These are phyloP conservation scores for Hydrolagus colliei DNA, from an alignment of 2,797 vertebrate species.

Conservation along the genomic window DNA sequence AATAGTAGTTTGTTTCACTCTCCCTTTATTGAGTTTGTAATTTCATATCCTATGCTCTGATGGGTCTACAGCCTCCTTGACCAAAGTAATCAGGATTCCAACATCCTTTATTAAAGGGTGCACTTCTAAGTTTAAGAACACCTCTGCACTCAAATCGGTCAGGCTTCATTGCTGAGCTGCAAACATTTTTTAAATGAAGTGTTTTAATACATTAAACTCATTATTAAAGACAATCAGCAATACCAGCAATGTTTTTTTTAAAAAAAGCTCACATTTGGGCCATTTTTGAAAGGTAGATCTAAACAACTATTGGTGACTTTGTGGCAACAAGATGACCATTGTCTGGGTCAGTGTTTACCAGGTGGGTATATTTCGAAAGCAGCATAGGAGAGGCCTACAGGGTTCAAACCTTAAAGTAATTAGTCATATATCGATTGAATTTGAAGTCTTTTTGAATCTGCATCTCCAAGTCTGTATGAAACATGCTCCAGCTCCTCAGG, in stretches of 20 bases:
- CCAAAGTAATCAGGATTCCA: constrained; percentile 1
- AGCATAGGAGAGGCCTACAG: constrained; percentile 20
- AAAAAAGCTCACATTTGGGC: constrained; percentile 12
- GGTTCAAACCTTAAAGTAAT: constrained; percentile 26
- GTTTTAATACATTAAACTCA: background rate
- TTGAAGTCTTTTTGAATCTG: constrained; percentile 24
- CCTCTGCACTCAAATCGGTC: too few species aligned
- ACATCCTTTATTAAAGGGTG: background rate
- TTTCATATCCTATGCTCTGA: constrained; percentile 13
- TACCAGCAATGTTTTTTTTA: background rate
- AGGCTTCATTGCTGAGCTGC: too few species aligned
- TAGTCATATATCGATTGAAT: background rate
- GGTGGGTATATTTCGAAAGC: constrained; percentile 8
- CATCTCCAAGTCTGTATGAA: constrained; percentile 14
- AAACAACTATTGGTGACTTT: background rate
- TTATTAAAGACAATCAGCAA: background rate
- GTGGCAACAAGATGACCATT: constrained; percentile 2
- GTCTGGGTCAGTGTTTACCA: background rate
- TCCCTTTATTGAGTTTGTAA: constrained; percentile 18
- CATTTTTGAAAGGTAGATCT: constrained; percentile 14
- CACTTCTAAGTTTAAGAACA: background rate
- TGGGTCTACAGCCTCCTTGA: background rate
- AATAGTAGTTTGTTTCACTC: background rate
- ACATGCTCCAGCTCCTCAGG: background rate
- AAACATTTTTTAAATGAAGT: background rate